A percentile compares a stretch with the other conserved stretches of the same genome.
phyloP scores from a whole-genome alignment of 2,797 vertebrate species.

The Poecilia wingei region DNA sequence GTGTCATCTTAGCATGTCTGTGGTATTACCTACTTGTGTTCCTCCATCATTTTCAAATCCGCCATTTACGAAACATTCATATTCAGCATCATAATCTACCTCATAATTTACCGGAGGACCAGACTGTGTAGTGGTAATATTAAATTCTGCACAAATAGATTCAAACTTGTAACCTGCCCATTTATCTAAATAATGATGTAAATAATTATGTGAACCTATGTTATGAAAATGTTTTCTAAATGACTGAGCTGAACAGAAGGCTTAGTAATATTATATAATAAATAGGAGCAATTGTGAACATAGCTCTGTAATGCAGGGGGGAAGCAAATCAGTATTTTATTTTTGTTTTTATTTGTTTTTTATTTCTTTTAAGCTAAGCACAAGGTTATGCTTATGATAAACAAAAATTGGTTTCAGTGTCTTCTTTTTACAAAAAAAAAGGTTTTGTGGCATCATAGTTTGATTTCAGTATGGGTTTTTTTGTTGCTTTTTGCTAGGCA shows the following conservation, averaged over 20 bases:
- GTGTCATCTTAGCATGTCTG: too few species aligned
- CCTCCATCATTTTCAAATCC: too few species aligned
- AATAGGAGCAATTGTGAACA: neutral
- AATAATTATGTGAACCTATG: too few species aligned
- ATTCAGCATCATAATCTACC: too few species aligned
- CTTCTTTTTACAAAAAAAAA: conserved; percentile 6
- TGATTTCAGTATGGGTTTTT: conserved; percentile 32
- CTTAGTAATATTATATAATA: neutral
- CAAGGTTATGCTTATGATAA: neutral
- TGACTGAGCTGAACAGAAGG: neutral
- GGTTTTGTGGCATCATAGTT: conserved; percentile 25
- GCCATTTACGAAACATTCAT: too few species aligned
- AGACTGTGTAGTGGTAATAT: too few species aligned
- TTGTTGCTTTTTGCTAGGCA: conserved; percentile 11
- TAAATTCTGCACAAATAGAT: too few species aligned
- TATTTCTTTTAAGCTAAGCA: neutral
- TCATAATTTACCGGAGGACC: too few species aligned
- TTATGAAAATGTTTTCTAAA: too few species aligned
- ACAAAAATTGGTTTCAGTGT: conserved; percentile 13
- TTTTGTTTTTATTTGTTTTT: neutral
- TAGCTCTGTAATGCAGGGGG: neutral
- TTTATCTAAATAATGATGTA: too few species aligned
- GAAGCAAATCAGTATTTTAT: neutral
- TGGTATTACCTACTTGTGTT: too few species aligned
- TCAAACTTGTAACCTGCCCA: too few species aligned